Percentiles rank a stretch among this genome's conserved stretches.
These are phyloP conservation scores for Cyanoderma ruficeps DNA, from an alignment of 2,113 vertebrate genomes.

Conservation along the genomic window DNA sequence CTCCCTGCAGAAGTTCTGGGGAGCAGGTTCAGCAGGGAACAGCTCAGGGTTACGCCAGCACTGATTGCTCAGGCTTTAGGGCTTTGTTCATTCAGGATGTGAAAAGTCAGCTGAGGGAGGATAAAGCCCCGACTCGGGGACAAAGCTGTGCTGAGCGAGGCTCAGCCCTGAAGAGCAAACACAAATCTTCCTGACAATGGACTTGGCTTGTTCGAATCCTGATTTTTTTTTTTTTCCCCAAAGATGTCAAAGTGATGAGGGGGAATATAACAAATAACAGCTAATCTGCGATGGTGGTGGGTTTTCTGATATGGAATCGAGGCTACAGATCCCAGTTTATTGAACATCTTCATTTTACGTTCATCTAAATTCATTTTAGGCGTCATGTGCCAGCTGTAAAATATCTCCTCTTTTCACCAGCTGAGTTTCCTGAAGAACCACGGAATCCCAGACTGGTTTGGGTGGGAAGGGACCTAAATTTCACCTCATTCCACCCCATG, in stretches of 20 bases:
- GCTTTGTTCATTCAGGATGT: constrained; percentile 39
- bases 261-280: not conserved
- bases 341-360: not conserved
- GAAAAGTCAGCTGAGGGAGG: not conserved
- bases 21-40: not conserved
- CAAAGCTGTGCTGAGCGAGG: constrained; percentile 19
- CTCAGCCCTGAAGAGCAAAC: not conserved
- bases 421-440: not conserved
- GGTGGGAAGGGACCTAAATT: not conserved
- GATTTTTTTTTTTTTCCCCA: too few species aligned
- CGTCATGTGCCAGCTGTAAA: not conserved
- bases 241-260: not conserved
- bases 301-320: accelerated
- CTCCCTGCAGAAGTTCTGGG: not conserved
- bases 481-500: accelerated
- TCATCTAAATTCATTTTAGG: not conserved
- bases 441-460: not conserved
- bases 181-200: not conserved
- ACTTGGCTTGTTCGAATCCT: not conserved
- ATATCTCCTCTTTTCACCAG: not conserved
- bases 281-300: not conserved
- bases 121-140: not conserved
- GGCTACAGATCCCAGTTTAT: not conserved
- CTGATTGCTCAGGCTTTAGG: constrained; percentile 8
- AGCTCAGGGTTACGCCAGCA: not conserved